phyloP scores from a whole-genome alignment of 2,113 vertebrate genomes.

The Sorex araneus region DNA sequence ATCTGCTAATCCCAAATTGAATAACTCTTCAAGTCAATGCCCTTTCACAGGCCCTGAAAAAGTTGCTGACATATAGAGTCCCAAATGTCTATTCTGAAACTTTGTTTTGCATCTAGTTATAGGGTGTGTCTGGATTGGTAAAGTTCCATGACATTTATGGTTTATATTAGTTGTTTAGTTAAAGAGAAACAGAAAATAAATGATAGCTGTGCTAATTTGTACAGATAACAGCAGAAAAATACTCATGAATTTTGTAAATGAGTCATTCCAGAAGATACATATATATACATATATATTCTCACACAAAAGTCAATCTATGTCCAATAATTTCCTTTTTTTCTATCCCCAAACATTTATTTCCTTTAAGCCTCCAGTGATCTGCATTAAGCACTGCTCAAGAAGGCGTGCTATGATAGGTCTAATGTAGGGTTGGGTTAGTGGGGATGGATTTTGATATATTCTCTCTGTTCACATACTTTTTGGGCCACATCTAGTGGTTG shows the following conservation, averaged over 20 bases:
- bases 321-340: neutral
- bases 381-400: neutral
- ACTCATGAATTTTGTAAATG: slow-evolving; percentile 49
- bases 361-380: neutral
- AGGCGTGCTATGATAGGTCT: neutral
- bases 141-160: slow-evolving; percentile 46
- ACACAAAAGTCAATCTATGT: neutral
- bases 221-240: slow-evolving; percentile 55
- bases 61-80: slow-evolving; percentile 72
- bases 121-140: slow-evolving; percentile 72
- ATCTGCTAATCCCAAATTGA: slow-evolving; percentile 76
- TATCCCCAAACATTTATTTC: neutral
- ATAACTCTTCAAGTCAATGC: slow-evolving; percentile 73
- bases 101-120: slow-evolving; percentile 64
- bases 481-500: too few relatives aligned
- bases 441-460: neutral
- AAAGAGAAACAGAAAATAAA: slow-evolving; percentile 70
- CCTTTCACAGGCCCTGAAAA: slow-evolving; percentile 63
- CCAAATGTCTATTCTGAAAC: slow-evolving; percentile 75
- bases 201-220: slow-evolving; percentile 8
- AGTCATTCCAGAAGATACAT: neutral
- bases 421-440: too few relatives aligned
- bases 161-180: slow-evolving; percentile 73
- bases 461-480: neutral
- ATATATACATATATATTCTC: neutral